Conservation (phyloP, 2,888 invertebrate genomes). For the Apocheima hispidaria region DNA sequence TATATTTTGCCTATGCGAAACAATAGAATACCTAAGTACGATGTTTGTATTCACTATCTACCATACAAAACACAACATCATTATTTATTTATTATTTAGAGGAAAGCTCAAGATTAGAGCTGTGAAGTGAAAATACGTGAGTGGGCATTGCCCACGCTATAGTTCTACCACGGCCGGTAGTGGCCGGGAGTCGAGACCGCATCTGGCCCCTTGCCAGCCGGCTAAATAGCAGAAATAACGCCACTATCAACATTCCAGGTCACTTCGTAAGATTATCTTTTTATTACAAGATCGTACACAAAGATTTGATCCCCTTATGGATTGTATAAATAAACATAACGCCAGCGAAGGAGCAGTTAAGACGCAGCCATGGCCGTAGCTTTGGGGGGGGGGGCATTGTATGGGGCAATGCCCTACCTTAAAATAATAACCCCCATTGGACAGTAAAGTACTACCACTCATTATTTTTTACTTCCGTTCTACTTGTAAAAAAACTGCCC, state of each 20-base stretch:
- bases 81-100: constrained; percentile 35
- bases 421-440: no score
- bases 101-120: constrained; percentile 45
- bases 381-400: no score
- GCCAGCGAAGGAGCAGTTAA: constrained; percentile 30
- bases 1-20: no score
- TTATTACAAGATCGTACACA: constrained; percentile 59
- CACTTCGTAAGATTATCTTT: constrained; percentile 79
- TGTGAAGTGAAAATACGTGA: constrained; percentile 61
- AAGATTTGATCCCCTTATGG: constrained; percentile 52
- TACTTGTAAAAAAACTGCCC: no score
- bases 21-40: no score
- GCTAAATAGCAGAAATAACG: constrained; percentile 82
- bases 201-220: constrained; percentile 77
- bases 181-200: constrained; percentile 60
- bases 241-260: constrained; percentile 84
- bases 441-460: no score
- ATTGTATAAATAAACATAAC: constrained; percentile 47
- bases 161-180: constrained; percentile 42
- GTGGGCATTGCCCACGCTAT: constrained; percentile 73
- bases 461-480: no score
- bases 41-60: neutral
- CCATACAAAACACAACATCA: neutral
- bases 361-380: no score
- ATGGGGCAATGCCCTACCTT: no score